Base-by-base conservation (phyloP, 1,140 invertebrate species). In the Alviniconcha marisindica region DNA sequence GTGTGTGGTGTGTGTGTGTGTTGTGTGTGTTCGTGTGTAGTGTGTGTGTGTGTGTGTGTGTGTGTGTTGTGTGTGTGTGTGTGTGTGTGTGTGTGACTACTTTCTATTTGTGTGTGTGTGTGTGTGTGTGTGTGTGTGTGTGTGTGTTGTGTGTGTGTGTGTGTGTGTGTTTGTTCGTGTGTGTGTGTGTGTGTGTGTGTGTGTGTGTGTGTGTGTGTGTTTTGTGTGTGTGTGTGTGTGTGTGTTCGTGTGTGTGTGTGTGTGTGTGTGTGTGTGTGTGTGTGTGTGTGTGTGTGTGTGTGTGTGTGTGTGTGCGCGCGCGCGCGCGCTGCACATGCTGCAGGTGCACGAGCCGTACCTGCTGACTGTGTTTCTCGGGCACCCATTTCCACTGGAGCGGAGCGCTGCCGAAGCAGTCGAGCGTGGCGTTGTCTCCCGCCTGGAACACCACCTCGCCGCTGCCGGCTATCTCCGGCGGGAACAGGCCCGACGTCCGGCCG, bases 371-470 rank as follows among this genome's bases (percentile, higher is more conserved):
- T 12, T 24, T 21, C 24, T 51, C 42, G 28, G 40, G 33, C 5
- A 38, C 28, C 78, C 78, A 80, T 0, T 33, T 21, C 78, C 78
- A 80, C 36, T 44, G 56, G 24, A 86, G 36, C 31, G 82, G 83
- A 21, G 77, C 71, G 24, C 42, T 60, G 31, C 87, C 87, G 31
- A 78, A 38, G 38, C 87, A 88, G 42, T 83, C 81, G n/a, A 88
- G 74, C 24, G 83, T 86, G 73, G 81, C 74, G 48, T 85, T 86
- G 33, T 86, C 83, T 4, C 87, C 87, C 24, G 44, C 56, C 63
- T 83, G 48, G 18, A 86, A 21, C 2, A 86, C 54, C 2, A 84
- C n/a, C 12, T 84, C 83, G 3, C 74, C 77, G 0, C 36, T 40
- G 7, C 10, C 51, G 28, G 38, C 28, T 36, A 78, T 78, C 51